A percentile compares a stretch with the other conserved stretches of the same genome.
These are phyloP conservation scores for Uropsilus gracilis DNA, from an alignment of 2,113 vertebrate species.

Conservation along the genomic window DNA sequence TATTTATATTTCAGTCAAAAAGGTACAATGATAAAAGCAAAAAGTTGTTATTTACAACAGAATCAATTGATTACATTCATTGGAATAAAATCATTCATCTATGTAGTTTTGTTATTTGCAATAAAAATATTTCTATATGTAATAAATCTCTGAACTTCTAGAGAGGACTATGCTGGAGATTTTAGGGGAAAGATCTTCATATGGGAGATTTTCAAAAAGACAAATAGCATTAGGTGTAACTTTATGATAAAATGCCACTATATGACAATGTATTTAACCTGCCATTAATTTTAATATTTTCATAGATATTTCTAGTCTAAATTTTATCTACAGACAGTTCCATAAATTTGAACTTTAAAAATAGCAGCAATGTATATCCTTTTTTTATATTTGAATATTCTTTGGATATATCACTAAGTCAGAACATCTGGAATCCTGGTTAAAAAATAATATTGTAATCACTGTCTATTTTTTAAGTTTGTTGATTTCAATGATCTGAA, in stretches of 20 bases:
- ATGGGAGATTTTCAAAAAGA: conserved; percentile 61
- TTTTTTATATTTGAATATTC: neutral
- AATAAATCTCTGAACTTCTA: conserved; percentile 13
- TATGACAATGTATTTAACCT: conserved; percentile 53
- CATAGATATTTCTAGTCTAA: neutral
- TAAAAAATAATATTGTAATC: neutral
- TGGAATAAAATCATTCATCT: neutral
- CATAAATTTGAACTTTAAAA: neutral
- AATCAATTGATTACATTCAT: conserved; percentile 53
- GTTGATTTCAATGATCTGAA: neutral
- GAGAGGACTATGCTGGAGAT: neutral
- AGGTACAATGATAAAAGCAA: neutral
- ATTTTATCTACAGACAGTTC: neutral
- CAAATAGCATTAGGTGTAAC: neutral
- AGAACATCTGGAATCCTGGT: neutral
- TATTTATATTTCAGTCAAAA: conserved; percentile 37
- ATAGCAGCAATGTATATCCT: neutral
- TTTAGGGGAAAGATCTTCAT: conserved; percentile 50
- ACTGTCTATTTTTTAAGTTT: neutral
- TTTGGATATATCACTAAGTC: neutral
- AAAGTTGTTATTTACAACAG: conserved; percentile 31
- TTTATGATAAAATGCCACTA: conserved; percentile 29
- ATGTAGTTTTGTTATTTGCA: neutral
- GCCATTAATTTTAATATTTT: neutral
- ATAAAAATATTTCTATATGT: conserved; percentile 45